Base-by-base conservation (phyloP, 2,113 vertebrate species). In the Rostratula benghalensis region DNA sequence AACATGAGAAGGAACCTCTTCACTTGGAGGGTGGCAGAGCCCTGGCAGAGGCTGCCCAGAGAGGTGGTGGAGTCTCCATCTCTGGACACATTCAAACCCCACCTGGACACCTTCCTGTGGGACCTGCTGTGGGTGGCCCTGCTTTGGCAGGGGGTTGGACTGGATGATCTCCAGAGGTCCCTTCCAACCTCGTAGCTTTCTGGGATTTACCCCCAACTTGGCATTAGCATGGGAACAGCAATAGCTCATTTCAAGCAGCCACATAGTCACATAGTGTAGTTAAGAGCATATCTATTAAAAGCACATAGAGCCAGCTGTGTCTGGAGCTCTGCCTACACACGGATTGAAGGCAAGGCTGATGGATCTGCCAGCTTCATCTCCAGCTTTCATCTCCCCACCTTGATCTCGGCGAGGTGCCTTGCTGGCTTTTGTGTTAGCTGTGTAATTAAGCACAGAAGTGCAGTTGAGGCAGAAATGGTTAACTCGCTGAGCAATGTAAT, bases 211-310 rank as follows among this genome's bases (percentile, higher is more conserved):
- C 39, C n/a, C 6, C 4, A 65, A 19, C 22, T 89, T 60, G 18
- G 7, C 22, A 23, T 65, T 73, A 83, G 10, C 37, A 12, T 45
- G 56, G 56, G 45, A 79, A 83, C 35, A 6, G 39, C 28, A 71
- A 22, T 13, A 61, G 35, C 56, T 41, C 12, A 4, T 76, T 87
- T 59, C 57, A 45, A 53, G 64, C 90, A 71, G 64, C 77, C 28
- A 64, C 1, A 27, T 8, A 11, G 25, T 14, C 45, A 18, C 11
- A 5, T 13, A 45, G 84, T 0, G 0, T 53, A 59, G 39, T 39
- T 46, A 10, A 59, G 65, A 71, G 25, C 4, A 0, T 56, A 5
- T 53, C 18, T 67, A 8, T 83, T 71, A 50, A 57, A 57, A 73
- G 17, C 3, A 1, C 13, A 5, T 31, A 27, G 21, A 57, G 64